Evolutionary conservation across 2,113 vertebrate species (phyloP), one percentile per base, ranked within the genome.

Genomic region (Nyctereutes procyonoides): DNA sequence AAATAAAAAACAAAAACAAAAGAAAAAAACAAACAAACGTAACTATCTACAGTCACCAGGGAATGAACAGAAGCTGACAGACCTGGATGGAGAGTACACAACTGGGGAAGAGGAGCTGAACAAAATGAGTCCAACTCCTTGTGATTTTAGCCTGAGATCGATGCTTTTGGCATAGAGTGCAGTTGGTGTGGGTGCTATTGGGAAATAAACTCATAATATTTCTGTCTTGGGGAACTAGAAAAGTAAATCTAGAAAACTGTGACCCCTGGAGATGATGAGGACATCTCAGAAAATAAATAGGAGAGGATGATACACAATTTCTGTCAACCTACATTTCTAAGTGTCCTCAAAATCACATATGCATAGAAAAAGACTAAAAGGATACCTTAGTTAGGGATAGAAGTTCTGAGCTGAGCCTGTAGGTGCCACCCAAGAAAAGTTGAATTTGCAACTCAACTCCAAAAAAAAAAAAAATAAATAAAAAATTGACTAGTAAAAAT

Each of bases 381-480:
- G 48, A 1, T 17, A 60, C 26, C 5, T 92, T 11, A 77, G 67
- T 4, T 62, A 48, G 69, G 74, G 73, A 65, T 10, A 62, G 2
- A n/a, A 16, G 8, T n/a, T 69, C 22, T 69, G 51, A 77, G 30
- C 8, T 56, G 28, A 94, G 14, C 28, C 14, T 3, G 4, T 53
- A 38, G 43, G 11, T 63, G 5, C 7, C 10, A 53, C 10, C 1
- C 30, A 22, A 62, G 9, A 43, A 43, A 51, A 76, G 20, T 8
- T 12, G 17, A 77, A 56, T 53, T 43, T 90, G 5, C 14, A 79
- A 26, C 38, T 62, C 14, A 77, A 26, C 14, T 43, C 24, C 62
- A 95, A 20, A 83, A 38, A 79, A 80, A 24, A 83, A 38, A 79
- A 80, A 24, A 83, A 38, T n/a, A n/a, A 79, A 80, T 19, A 83